These are phyloP conservation scores for Pinctada fucata DNA, from an alignment of 2,888 invertebrate species.

Conservation along the genomic window DNA sequence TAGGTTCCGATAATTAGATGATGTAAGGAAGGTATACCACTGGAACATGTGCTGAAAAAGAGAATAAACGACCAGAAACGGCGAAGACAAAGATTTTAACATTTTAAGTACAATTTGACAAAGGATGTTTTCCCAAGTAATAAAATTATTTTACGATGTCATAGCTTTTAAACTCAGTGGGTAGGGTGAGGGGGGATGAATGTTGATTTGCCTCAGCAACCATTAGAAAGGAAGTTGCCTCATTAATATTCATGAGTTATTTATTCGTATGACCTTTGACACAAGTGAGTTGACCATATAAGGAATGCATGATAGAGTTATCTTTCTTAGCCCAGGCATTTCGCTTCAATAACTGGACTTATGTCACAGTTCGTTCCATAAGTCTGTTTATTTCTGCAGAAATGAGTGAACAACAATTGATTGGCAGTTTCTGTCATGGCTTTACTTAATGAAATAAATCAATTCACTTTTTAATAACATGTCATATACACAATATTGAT, in stretches of 20 bases:
- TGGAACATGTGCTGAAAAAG: neutral
- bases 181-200: neutral
- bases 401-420: neutral
- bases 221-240: too few relatives aligned
- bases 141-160: too few relatives aligned
- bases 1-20: neutral
- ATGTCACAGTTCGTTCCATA: neutral
- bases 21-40: neutral
- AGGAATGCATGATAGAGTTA: too few relatives aligned
- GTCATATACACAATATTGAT: neutral
- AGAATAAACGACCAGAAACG: neutral
- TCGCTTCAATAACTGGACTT: neutral
- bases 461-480: neutral
- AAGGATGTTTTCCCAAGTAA: too few relatives aligned
- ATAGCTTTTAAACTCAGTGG: too few relatives aligned
- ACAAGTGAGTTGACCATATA: too few relatives aligned
- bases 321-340: neutral
- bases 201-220: too few relatives aligned
- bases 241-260: too few relatives aligned
- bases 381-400: neutral
- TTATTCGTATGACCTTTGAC: too few relatives aligned
- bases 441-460: neutral
- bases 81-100: too few relatives aligned
- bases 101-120: too few relatives aligned
- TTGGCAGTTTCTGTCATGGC: conserved; percentile 1